Percentiles rank a stretch among this genome's conserved stretches.
These are phyloP conservation scores for Drosophila subquinaria DNA, from an alignment of 2,888 invertebrate genomes.

Conservation along the genomic window DNA sequence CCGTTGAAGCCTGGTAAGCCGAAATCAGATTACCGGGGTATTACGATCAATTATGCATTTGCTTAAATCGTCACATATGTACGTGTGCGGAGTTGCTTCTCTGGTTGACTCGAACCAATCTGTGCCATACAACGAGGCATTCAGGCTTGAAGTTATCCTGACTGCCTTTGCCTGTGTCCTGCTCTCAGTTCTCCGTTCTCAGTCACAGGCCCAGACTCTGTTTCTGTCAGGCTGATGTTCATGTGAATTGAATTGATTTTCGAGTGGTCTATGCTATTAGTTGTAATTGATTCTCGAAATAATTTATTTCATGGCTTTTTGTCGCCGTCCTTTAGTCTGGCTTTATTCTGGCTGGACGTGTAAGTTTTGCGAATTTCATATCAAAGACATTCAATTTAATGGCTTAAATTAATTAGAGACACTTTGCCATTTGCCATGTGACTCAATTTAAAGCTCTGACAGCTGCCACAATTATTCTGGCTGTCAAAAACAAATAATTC, in stretches of 20 bases:
- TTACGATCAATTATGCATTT: slow-evolving; percentile 75
- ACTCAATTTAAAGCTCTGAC: slow-evolving; percentile 47
- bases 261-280: slow-evolving; percentile 77
- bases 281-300: slow-evolving; percentile 77
- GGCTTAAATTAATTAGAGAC: slow-evolving; percentile 61
- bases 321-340: slow-evolving; percentile 54
- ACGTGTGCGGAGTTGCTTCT: slow-evolving; percentile 39
- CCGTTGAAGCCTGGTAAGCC: slow-evolving; percentile 48
- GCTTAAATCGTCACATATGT: slow-evolving; percentile 72
- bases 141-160: slow-evolving; percentile 57
- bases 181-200: slow-evolving; percentile 9
- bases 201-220: slow-evolving; percentile 34
- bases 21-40: slow-evolving; percentile 61
- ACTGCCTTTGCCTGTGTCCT: slow-evolving; percentile 20
- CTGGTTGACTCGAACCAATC: slow-evolving; percentile 48
- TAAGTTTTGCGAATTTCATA: slow-evolving; percentile 57
- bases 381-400: slow-evolving; percentile 45
- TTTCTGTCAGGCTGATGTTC: slow-evolving; percentile 61
- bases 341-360: slow-evolving; percentile 40
- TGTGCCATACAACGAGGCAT: slow-evolving; percentile 39
- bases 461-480: slow-evolving; percentile 29
- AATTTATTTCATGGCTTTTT: slow-evolving; percentile 75
- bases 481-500: slow-evolving; percentile 50
- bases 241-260: slow-evolving; percentile 76
- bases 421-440: slow-evolving; percentile 39